A percentile compares a stretch with the other conserved stretches of the same genome.
phyloP scores from a whole-genome alignment of 2,113 vertebrate genomes.

The Peucedramus taeniatus region DNA sequence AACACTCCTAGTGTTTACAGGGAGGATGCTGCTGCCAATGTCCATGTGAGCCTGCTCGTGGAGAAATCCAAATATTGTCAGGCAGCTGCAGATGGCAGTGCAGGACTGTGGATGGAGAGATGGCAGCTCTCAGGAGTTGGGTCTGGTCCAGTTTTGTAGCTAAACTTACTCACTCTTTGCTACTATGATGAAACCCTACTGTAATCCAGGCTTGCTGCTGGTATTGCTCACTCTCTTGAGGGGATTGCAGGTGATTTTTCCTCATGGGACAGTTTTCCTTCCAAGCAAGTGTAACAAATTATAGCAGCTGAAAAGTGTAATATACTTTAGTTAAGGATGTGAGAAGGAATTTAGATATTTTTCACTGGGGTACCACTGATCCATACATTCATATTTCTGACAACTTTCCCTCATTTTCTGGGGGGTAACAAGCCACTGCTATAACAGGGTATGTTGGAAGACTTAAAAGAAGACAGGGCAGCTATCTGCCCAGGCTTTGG shows the following conservation, averaged over 20 bases:
- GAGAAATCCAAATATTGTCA: background rate
- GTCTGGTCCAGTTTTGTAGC: background rate
- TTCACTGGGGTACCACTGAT: background rate
- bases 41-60: rapidly evolving
- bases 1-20: background rate
- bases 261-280: background rate
- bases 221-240: background rate
- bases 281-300: background rate
- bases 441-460: background rate
- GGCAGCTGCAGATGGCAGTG: constrained; percentile 39
- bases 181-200: background rate
- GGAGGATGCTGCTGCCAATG: background rate
- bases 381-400: background rate
- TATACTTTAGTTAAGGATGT: background rate
- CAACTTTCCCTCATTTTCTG: background rate
- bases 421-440: background rate
- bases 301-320: background rate
- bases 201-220: background rate
- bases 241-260: background rate
- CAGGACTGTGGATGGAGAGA: background rate
- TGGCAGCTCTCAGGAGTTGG: background rate
- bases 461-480: background rate
- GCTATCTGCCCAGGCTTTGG: background rate
- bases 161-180: background rate
- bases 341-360: background rate